phyloP scores from a whole-genome alignment of 2,888 invertebrate genomes.

The Autographa pulchrina region DNA sequence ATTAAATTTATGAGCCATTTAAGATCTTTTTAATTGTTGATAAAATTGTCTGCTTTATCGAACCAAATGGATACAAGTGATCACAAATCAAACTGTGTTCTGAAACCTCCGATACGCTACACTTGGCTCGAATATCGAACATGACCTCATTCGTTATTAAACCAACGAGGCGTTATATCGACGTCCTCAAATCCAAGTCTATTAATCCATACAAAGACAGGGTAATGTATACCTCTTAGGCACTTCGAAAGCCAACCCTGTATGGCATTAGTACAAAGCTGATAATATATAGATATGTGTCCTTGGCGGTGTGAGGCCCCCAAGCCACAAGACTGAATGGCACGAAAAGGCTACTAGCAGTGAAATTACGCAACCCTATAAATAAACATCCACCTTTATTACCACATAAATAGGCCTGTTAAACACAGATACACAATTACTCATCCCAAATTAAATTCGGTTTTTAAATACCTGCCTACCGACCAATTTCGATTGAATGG shows the following conservation, averaged over 20 bases:
- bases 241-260: constrained; percentile 14
- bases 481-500: neutral
- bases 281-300: constrained; percentile 22
- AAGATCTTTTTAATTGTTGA: too few relatives aligned
- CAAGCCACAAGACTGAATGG: constrained; percentile 28
- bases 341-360: constrained; percentile 18
- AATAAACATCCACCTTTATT: neutral
- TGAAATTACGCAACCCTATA: constrained; percentile 17
- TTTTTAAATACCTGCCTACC: neutral
- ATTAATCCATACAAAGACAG: constrained; percentile 37
- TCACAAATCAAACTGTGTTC: constrained; percentile 22
- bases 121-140: constrained; percentile 30
- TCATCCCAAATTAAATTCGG: neutral
- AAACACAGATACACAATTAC: neutral
- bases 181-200: constrained; percentile 33
- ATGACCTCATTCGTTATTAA: constrained; percentile 33
- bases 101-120: constrained; percentile 16
- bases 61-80: constrained; percentile 16
- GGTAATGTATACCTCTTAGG: constrained; percentile 21
- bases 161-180: constrained; percentile 30
- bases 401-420: neutral
- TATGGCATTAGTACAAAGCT: constrained; percentile 33
- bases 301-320: neutral
- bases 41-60: constrained; percentile 8
- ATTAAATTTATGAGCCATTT: too few relatives aligned